These are phyloP conservation scores for Peromyscus nudipes DNA, from an alignment of 2,797 vertebrate genomes.

Conservation along the genomic window DNA sequence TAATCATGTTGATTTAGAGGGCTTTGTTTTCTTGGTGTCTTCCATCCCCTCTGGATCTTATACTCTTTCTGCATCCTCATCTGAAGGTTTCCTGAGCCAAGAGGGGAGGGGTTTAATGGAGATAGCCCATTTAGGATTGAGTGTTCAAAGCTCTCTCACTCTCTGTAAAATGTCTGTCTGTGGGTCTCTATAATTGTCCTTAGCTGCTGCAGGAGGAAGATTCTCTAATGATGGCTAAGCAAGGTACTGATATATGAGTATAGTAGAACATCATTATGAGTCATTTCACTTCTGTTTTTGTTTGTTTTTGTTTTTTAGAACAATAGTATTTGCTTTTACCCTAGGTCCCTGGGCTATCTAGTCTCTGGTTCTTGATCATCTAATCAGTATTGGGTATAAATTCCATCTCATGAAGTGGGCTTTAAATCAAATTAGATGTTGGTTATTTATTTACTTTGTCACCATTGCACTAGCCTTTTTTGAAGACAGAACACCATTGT, in stretches of 20 bases:
- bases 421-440: neutral
- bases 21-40: neutral
- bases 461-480: neutral
- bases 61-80: neutral
- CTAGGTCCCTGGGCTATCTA: neutral
- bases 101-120: neutral
- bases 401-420: neutral
- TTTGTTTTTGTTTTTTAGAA: neutral
- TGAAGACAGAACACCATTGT: neutral
- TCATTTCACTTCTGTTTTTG: neutral
- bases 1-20: neutral
- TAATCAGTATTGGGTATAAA: neutral
- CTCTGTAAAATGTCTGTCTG: neutral
- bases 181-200: neutral
- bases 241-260: neutral
- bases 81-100: neutral
- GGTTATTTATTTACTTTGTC: neutral
- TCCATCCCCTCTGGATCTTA: neutral
- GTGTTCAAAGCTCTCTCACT: neutral
- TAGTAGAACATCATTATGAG: neutral
- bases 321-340: neutral
- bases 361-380: neutral
- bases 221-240: neutral
- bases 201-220: neutral
- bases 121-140: neutral